These are phyloP conservation scores for Phymorhynchus buccinoides DNA, from an alignment of 1,140 invertebrate species.

Conservation along the genomic window DNA sequence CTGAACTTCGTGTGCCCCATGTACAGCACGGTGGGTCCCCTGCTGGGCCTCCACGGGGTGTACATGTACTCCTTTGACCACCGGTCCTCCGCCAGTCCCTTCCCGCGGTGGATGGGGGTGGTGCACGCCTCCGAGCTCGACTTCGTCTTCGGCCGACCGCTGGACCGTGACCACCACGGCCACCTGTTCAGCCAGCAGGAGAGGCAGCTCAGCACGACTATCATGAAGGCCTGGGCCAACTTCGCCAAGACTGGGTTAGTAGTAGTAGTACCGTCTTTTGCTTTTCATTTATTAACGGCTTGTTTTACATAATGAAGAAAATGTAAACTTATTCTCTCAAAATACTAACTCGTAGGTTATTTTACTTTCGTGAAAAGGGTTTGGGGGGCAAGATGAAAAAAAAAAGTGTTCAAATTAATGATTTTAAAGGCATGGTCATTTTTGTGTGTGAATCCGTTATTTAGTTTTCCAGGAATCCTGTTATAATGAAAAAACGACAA, in stretches of 20 bases:
- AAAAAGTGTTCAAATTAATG: too few species aligned
- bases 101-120: slow-evolving; percentile 95
- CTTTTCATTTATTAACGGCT: too few species aligned
- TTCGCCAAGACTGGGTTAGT: slow-evolving; percentile 95
- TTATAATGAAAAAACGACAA: too few species aligned
- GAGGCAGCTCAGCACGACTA: slow-evolving; percentile 86
- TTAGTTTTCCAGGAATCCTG: too few species aligned
- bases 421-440: neutral
- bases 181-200: slow-evolving; percentile 91
- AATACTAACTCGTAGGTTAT: too few species aligned
- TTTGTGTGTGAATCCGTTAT: too few species aligned
- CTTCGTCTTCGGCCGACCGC: slow-evolving; percentile 89
- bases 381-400: too few species aligned
- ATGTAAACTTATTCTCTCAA: too few species aligned
- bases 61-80: slow-evolving; percentile 61
- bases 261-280: neutral
- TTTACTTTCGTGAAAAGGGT: too few species aligned
- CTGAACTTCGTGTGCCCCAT: slow-evolving; percentile 56
- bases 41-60: slow-evolving; percentile 28
- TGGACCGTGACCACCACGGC: slow-evolving; percentile 82
- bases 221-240: slow-evolving; percentile 93
- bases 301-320: too few species aligned
- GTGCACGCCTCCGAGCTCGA: slow-evolving; percentile 97
- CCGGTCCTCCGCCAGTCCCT: slow-evolving; percentile 79
- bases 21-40: slow-evolving; percentile 39